phyloP scores from a whole-genome alignment of 2,888 invertebrate genomes.

The Chirona hameri region DNA sequence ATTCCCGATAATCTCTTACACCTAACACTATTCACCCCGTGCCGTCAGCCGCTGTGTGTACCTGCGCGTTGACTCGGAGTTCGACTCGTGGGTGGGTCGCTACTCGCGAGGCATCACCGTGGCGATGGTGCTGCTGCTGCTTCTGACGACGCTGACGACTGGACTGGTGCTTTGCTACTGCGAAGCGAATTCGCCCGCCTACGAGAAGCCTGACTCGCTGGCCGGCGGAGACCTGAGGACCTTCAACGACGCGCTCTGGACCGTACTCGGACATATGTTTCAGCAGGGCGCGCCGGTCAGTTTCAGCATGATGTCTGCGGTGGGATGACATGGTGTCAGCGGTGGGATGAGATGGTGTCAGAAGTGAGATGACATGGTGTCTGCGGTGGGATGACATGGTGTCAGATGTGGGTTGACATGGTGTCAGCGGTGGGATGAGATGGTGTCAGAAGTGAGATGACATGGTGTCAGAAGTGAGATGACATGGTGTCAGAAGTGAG shows the following conservation, averaged over 20 bases:
- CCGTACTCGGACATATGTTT: not conserved
- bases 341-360: no score
- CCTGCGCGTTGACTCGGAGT: not conserved
- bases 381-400: no score
- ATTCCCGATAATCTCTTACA: no score
- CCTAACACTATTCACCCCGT: no score
- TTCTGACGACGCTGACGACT: not conserved
- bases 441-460: no score
- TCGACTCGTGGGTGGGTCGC: not conserved
- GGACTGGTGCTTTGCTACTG: not conserved
- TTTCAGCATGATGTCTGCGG: not conserved
- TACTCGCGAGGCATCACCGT: conserved; percentile 27
- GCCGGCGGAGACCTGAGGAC: conserved; percentile 1
- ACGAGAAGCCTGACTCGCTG: not conserved
- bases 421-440: no score
- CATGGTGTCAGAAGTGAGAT: no score
- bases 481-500: no score
- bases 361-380: no score
- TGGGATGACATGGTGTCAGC: no score
- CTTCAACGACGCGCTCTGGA: not conserved
- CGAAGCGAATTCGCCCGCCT: not conserved
- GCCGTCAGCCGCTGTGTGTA: not conserved
- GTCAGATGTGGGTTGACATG: no score
- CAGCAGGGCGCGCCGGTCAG: conserved; percentile 9
- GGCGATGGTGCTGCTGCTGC: not conserved